Evolutionary conservation across 2,888 invertebrate species (phyloP).

Genomic region (Beris chalybata): DNA sequence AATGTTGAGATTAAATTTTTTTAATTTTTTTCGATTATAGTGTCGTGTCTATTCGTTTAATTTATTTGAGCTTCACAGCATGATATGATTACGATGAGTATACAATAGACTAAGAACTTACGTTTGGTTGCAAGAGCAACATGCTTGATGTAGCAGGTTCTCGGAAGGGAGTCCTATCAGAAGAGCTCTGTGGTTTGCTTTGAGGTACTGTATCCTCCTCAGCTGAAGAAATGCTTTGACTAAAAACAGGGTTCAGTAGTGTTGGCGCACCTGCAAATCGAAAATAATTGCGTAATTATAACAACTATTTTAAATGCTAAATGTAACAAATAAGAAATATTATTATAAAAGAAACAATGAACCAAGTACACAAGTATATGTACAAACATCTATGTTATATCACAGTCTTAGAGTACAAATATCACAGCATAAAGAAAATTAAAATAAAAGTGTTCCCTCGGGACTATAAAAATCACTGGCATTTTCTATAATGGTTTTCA

Average conservation of each 20-base stretch:
- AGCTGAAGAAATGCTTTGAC: conserved; percentile 26
- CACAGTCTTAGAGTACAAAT: too few relatives aligned
- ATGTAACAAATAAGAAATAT: neutral
- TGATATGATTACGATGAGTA: too few relatives aligned
- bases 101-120: conserved; percentile 56
- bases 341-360: conserved; percentile 4
- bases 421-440: too few relatives aligned
- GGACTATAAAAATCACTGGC: conserved; percentile 38
- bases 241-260: conserved; percentile 39
- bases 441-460: conserved; percentile 13
- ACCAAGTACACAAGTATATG: neutral
- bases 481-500: conserved; percentile 32
- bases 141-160: conserved; percentile 68
- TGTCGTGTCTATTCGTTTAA: too few relatives aligned
- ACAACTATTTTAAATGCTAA: neutral
- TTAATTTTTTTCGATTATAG: too few relatives aligned
- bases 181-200: conserved; percentile 36
- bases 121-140: conserved; percentile 93
- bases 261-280: conserved; percentile 43
- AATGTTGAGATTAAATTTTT: too few relatives aligned
- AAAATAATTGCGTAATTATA: conserved; percentile 9
- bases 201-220: conserved; percentile 29
- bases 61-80: too few relatives aligned
- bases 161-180: conserved; percentile 32
- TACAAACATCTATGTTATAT: neutral